These are phyloP conservation scores for Phoeniculus purpureus DNA, from an alignment of 2,797 vertebrate species.

Conservation along the genomic window DNA sequence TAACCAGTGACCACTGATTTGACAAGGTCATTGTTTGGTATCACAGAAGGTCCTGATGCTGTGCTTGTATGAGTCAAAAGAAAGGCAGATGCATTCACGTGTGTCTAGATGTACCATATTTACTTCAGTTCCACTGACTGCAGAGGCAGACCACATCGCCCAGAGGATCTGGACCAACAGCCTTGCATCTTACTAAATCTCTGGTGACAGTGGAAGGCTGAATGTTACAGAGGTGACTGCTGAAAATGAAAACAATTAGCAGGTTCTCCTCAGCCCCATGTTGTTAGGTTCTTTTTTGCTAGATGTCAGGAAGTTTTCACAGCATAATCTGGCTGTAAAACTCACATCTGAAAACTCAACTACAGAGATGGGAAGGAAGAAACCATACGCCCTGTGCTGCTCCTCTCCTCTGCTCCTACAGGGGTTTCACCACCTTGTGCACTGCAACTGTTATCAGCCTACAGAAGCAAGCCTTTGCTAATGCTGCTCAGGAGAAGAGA, in stretches of 20 bases:
- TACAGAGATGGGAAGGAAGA: background rate
- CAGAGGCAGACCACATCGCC: background rate
- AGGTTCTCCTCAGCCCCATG: background rate
- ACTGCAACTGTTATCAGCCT: background rate
- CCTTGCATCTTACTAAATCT: background rate
- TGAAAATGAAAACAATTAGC: background rate
- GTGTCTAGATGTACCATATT: background rate
- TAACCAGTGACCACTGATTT: background rate
- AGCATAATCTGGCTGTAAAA: background rate
- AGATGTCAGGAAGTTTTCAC: slow-evolving; percentile 26
- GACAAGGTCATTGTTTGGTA: background rate
- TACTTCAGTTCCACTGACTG: background rate
- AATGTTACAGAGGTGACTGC: background rate
- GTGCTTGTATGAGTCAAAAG: background rate
- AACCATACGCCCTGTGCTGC: background rate
- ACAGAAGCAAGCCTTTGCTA: background rate
- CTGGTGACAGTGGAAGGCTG: background rate
- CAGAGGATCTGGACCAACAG: background rate
- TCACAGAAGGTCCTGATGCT: background rate
- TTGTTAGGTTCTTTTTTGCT: background rate
- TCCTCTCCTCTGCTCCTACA: background rate
- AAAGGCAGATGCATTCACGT: background rate
- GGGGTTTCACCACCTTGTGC: background rate
- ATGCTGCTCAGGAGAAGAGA: background rate
- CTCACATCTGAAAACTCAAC: background rate